These are phyloP conservation scores for Genyomyrus donnyi DNA, from an alignment of 2,113 vertebrate genomes.

Conservation along the genomic window DNA sequence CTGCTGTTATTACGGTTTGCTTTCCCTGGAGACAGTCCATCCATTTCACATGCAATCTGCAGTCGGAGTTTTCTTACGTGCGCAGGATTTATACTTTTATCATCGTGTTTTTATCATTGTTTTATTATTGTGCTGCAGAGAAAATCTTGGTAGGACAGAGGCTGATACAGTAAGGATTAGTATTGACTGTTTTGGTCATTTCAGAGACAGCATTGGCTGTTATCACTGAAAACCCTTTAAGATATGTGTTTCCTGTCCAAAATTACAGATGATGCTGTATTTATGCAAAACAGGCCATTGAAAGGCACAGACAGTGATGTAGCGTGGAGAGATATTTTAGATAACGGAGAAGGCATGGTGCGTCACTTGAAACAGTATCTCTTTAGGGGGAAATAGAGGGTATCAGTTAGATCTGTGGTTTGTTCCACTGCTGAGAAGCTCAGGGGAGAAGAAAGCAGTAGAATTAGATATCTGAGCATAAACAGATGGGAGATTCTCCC, in stretches of 20 bases:
- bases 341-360: background rate
- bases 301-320: background rate
- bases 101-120: background rate
- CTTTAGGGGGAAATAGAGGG: background rate
- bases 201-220: background rate
- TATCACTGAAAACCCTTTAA: background rate
- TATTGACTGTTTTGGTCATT: background rate
- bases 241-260: background rate
- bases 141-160: background rate
- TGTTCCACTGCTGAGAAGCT: background rate
- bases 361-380: background rate
- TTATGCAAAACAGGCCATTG: background rate
- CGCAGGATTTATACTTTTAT: background rate
- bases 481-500: background rate
- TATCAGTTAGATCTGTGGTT: slow-evolving; percentile 2
- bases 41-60: background rate
- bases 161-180: background rate
- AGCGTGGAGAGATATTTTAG: background rate
- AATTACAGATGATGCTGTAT: background rate
- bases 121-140: background rate
- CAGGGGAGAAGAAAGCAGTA: background rate
- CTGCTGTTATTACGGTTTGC: background rate
- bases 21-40: background rate
- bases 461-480: background rate
- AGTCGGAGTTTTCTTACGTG: background rate